Conservation (phyloP, 2,797 vertebrate species). For the Aselliscus stoliczkanus region DNA sequence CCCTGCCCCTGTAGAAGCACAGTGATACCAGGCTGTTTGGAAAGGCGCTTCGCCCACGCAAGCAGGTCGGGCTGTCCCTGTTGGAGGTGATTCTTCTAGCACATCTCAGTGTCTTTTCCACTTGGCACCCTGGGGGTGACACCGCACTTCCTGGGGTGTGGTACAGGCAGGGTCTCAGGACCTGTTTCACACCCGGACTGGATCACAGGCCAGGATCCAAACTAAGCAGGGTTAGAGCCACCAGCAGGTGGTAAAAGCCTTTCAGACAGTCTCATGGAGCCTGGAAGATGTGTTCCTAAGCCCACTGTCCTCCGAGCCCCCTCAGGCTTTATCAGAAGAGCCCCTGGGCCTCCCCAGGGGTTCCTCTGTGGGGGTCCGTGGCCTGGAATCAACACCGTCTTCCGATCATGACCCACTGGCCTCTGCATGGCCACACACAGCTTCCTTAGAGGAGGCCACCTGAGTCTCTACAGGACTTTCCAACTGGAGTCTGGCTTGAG, state of each 20-base stretch:
- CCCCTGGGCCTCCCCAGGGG: not conserved
- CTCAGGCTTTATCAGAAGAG: accelerated
- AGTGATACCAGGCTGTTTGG: accelerated
- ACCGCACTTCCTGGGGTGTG: not conserved
- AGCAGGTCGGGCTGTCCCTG: accelerated
- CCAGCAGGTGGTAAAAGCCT: not conserved
- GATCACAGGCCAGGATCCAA: not conserved
- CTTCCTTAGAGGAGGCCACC: not conserved
- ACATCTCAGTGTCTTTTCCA: accelerated
- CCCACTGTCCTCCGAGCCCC: not conserved
- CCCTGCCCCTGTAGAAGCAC: accelerated
- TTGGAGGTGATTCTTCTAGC: not conserved
- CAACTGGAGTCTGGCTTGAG: not conserved
- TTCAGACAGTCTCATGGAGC: accelerated
- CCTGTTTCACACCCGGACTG: not conserved
- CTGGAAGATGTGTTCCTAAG: not conserved
- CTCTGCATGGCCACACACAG: accelerated
- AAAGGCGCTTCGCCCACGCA: accelerated
- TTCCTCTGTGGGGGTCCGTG: accelerated
- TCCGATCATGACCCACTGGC: accelerated
- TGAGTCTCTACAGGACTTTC: accelerated
- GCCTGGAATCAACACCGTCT: not conserved
- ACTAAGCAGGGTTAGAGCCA: accelerated
- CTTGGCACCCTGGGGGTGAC: accelerated
- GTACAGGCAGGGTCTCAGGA: not conserved